Evolutionary conservation across 2,888 invertebrate genomes (phyloP).

Genomic region (Heliconius erato): DNA sequence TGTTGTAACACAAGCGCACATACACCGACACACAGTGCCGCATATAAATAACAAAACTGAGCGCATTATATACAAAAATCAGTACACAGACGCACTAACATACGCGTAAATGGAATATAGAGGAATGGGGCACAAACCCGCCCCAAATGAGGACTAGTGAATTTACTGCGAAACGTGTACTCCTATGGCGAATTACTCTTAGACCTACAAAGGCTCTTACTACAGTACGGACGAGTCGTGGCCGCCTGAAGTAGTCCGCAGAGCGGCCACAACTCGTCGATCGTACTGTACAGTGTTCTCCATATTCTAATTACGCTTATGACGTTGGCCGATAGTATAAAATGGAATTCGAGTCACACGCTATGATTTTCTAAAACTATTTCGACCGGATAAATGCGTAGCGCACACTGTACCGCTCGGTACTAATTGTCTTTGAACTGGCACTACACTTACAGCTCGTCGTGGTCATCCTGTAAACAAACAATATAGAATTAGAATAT

Average conservation of each 20-base stretch:
- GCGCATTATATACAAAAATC: slow-evolving; percentile 58
- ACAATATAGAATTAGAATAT: slow-evolving; percentile 34
- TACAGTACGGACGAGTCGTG: not conserved
- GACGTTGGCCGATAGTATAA: slow-evolving; percentile 40
- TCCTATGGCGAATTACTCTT: slow-evolving; percentile 6
- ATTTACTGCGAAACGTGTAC: not conserved
- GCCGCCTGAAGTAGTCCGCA: not conserved
- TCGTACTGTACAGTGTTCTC: not conserved
- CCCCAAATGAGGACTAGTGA: not conserved
- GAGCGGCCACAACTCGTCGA: not conserved
- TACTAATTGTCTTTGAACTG: slow-evolving; percentile 72
- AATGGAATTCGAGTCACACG: slow-evolving; percentile 69
- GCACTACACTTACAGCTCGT: slow-evolving; percentile 76
- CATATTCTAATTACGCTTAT: slow-evolving; percentile 31
- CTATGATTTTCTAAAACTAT: slow-evolving; percentile 39
- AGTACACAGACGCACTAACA: slow-evolving; percentile 47
- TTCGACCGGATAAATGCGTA: slow-evolving; percentile 51
- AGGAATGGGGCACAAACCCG: not conserved
- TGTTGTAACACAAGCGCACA: slow-evolving; percentile 51
- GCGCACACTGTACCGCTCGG: slow-evolving; percentile 64
- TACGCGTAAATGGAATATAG: slow-evolving; percentile 28
- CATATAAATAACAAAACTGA: slow-evolving; percentile 54
- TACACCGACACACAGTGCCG: slow-evolving; percentile 58
- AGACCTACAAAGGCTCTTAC: slow-evolving; percentile 6
- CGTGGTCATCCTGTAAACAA: slow-evolving; percentile 81